Conservation (phyloP, 2,797 vertebrate species). For the Acipenser transmontanus region DNA sequence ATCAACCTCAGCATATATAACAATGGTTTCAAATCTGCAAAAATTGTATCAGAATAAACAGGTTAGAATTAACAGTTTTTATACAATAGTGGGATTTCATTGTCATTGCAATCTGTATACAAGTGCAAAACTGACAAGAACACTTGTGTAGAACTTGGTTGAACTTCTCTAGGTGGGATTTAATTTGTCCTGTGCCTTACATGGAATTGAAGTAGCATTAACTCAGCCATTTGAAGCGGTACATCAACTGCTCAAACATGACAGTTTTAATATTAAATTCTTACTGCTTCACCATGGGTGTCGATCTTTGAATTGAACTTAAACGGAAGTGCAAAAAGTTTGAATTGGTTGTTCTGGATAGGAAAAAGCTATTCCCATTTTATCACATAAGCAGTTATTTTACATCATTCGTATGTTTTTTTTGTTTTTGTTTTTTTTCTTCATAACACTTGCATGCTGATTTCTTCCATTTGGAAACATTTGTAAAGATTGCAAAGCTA, state of each 20-base stretch:
- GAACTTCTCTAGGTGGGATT: conserved; percentile 72
- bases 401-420: conserved; percentile 13
- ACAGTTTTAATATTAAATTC: conserved; percentile 45
- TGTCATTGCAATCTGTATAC: conserved; percentile 69
- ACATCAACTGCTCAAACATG: conserved; percentile 43
- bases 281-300: conserved; percentile 18
- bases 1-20: conserved; percentile 16
- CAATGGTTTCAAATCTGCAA: conserved; percentile 36
- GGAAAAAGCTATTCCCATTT: conserved; percentile 33
- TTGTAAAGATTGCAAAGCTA: conserved; percentile 57
- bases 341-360: conserved; percentile 48
- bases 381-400: conserved; percentile 15
- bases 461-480: conserved; percentile 60
- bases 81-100: conserved; percentile 81
- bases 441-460: conserved; percentile 53
- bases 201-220: conserved; percentile 73
- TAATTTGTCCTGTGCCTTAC: conserved; percentile 97
- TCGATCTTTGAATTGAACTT: conserved; percentile 14
- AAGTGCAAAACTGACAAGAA: conserved; percentile 65
- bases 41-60: conserved; percentile 69
- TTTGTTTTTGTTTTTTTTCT: conserved; percentile 8
- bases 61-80: conserved; percentile 80
- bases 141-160: conserved; percentile 44
- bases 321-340: conserved; percentile 28
- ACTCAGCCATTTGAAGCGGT: conserved; percentile 42